Base-by-base conservation (phyloP, 2,888 invertebrate species). In the Yponomeuta evonymella region DNA sequence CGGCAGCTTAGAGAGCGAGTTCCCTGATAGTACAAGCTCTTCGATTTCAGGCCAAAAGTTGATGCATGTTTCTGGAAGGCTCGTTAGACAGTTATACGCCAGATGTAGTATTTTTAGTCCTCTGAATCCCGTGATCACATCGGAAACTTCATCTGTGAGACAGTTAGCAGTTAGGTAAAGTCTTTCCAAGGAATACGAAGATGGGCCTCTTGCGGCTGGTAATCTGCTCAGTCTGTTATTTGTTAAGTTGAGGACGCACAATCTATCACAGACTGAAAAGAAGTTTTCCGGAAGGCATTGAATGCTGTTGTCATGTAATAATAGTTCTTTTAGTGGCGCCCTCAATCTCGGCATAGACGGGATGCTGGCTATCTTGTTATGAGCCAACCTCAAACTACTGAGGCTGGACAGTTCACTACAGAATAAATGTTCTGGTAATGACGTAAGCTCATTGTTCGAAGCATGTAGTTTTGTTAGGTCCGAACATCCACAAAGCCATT, bases 21-120 rank as follows among this genome's bases (percentile, higher is more conserved):
- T 97, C 51, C 97, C 97, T 1, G 97, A 97, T 68, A 97, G 80
- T 1, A 97, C 95, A 51, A 97, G 84, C 80, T 97, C 97, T 87
- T 97, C 97, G 74, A 97, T 92, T 75, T 96, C 95, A 1, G 94
- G 93, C 97, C 97, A 97, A 78, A 94, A 95, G 70, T 93, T 93
- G 43, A 96, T 93, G 79, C 96, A 96, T 74, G 94, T 94, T 77
- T 96, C 96, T 0, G 96, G 95, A 74, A 97, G 86, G 43, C 92
- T 91, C 1, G 95, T 95, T 62, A 97, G 89, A 74, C 95, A 95
- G 79, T 97, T 97, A 78, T 97, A 96, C 2, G 96, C 96, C 15
- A 96, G 93, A 79, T 97, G 96, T 29, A 97, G 86, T 72, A 95
- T 94, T 78, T 94, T 94, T 43, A 97, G 83, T 69, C 95, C 94